phyloP scores from a whole-genome alignment of 2,113 vertebrate genomes.

The Zootoca vivipara region DNA sequence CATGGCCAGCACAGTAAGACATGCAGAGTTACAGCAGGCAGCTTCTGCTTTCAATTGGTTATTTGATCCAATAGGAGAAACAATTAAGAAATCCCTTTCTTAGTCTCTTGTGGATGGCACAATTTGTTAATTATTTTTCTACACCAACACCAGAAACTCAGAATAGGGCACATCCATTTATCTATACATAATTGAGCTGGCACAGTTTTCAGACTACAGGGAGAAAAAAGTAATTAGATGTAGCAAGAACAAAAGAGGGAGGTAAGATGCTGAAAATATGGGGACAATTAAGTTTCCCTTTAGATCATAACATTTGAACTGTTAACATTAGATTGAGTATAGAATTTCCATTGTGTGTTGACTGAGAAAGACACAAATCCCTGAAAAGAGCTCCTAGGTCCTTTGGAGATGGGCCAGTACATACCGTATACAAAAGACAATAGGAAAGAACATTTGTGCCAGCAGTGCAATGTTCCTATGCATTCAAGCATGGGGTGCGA shows the following conservation, averaged over 20 bases:
- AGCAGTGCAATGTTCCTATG: not conserved
- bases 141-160: not conserved
- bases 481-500: not conserved
- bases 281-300: conserved; percentile 44
- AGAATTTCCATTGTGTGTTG: conserved; percentile 47
- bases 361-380: conserved; percentile 22
- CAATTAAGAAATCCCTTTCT: not conserved
- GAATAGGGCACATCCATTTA: not conserved
- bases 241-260: not conserved
- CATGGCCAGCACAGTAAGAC: not conserved
- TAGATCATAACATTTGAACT: conserved; percentile 40
- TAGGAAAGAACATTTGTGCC: conserved; percentile 14
- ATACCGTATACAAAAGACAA: conserved; percentile 22
- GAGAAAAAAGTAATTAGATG: not conserved
- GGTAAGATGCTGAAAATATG: conserved; percentile 3
- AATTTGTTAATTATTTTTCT: conserved; percentile 1
- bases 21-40: not conserved
- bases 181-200: conserved; percentile 1
- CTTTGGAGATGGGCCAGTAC: conserved; percentile 38
- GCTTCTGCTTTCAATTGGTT: not conserved
- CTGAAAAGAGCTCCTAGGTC: conserved; percentile 8
- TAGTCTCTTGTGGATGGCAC: not conserved
- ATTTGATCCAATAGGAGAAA: not conserved
- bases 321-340: not conserved
- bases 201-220: not conserved